phyloP scores from a whole-genome alignment of 2,888 invertebrate genomes.

The Diadegma fenestrale region DNA sequence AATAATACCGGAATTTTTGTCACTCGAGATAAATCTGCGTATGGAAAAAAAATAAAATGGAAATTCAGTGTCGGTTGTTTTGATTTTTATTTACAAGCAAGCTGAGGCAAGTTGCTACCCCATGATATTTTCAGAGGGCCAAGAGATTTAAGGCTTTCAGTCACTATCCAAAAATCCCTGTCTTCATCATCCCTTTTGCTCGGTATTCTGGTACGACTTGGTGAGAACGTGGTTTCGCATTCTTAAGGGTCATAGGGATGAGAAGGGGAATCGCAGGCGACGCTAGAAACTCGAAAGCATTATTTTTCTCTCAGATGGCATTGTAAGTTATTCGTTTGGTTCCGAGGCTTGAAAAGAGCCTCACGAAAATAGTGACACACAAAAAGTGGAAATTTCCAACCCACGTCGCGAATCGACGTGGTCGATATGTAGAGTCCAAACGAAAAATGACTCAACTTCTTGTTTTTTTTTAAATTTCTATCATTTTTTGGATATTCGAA shows the following conservation, averaged over 20 bases:
- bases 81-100: slow-evolving; percentile 20
- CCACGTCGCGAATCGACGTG: slow-evolving; percentile 5
- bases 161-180: slow-evolving; percentile 66
- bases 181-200: slow-evolving; percentile 69
- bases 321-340: slow-evolving; percentile 67
- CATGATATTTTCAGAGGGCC: slow-evolving; percentile 71
- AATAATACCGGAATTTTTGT: neutral
- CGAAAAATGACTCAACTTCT: neutral
- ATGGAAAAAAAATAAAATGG: slow-evolving; percentile 7
- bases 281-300: slow-evolving; percentile 58
- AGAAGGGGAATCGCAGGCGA: slow-evolving; percentile 45
- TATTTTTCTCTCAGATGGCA: slow-evolving; percentile 68
- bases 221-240: slow-evolving; percentile 45
- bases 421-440: neutral
- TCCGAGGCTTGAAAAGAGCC: slow-evolving; percentile 58
- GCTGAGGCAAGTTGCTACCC: slow-evolving; percentile 15
- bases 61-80: slow-evolving; percentile 29
- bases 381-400: neutral
- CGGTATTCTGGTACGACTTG: slow-evolving; percentile 32
- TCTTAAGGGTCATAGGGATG: slow-evolving; percentile 1
- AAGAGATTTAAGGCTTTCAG: slow-evolving; percentile 69
- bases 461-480: neutral
- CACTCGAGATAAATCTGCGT: neutral
- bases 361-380: slow-evolving; percentile 31
- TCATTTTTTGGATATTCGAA: neutral